Conservation (phyloP, 2,797 vertebrate species). For the Sarcoramphus papa region DNA sequence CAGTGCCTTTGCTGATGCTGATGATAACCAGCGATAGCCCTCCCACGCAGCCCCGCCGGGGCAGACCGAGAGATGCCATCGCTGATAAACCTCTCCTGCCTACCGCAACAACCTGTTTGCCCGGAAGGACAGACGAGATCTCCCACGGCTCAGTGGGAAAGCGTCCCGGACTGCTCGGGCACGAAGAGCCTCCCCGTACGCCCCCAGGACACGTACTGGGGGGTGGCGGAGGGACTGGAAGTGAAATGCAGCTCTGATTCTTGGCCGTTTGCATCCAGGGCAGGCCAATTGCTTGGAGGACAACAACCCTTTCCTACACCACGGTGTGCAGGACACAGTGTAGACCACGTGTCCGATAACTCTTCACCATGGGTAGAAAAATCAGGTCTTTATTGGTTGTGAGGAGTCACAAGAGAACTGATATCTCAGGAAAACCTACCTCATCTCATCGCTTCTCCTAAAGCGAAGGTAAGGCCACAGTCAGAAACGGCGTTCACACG, state of each 20-base stretch:
- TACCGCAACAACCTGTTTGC: background rate
- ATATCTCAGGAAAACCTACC: background rate
- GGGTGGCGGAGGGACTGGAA: background rate
- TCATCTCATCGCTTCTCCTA: background rate
- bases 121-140: background rate
- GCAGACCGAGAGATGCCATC: background rate
- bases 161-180: accelerated
- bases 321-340: accelerated
- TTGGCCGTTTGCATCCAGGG: background rate
- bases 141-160: background rate
- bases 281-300: background rate
- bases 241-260: background rate
- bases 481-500: background rate
- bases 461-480: background rate
- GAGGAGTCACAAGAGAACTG: background rate
- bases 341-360: accelerated
- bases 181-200: accelerated
- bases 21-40: background rate
- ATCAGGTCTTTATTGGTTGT: background rate
- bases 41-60: background rate
- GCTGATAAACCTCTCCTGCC: background rate
- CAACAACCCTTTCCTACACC: background rate
- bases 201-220: accelerated
- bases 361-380: background rate
- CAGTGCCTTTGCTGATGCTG: background rate